A percentile compares a stretch with the other conserved stretches of the same genome.
Conservation (phyloP, 2,113 vertebrate species). For the Platysteira castanea region DNA sequence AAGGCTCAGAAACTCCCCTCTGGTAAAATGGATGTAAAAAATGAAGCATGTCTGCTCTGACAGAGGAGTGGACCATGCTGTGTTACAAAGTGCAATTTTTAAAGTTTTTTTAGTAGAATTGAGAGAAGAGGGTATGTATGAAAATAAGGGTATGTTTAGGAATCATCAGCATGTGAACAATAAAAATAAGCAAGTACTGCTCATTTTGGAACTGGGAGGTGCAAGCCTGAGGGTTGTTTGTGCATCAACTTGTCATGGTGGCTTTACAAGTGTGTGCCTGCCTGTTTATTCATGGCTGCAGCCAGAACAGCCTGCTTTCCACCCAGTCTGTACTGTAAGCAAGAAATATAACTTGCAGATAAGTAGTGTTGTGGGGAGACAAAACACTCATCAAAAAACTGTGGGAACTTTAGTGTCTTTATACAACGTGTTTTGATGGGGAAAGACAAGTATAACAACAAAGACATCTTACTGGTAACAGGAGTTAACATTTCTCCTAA, state of each 20-base stretch:
- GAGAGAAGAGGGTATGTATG: neutral
- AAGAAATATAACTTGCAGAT: neutral
- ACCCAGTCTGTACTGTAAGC: neutral
- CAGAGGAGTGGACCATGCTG: neutral
- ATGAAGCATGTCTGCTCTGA: neutral
- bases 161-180: neutral
- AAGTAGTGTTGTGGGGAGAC: neutral
- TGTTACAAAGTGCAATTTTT: neutral
- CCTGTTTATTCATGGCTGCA: slow-evolving; percentile 11
- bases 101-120: neutral
- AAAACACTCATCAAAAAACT: slow-evolving; percentile 1
- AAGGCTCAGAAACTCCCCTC: neutral
- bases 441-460: slow-evolving; percentile 5
- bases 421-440: neutral
- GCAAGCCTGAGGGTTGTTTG: slow-evolving; percentile 5
- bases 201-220: slow-evolving; percentile 5
- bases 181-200: neutral
- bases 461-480: neutral
- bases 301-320: neutral
- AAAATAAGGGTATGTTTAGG: neutral
- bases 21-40: neutral
- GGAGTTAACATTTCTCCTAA: slow-evolving; percentile 14
- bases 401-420: slow-evolving; percentile 20
- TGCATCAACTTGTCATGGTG: slow-evolving; percentile 27
- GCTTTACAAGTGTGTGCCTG: slow-evolving; percentile 47